A percentile compares a stretch with the other conserved stretches of the same genome.
phyloP scores from a whole-genome alignment of 2,113 vertebrate species.

The Capricornis sumatraensis region DNA sequence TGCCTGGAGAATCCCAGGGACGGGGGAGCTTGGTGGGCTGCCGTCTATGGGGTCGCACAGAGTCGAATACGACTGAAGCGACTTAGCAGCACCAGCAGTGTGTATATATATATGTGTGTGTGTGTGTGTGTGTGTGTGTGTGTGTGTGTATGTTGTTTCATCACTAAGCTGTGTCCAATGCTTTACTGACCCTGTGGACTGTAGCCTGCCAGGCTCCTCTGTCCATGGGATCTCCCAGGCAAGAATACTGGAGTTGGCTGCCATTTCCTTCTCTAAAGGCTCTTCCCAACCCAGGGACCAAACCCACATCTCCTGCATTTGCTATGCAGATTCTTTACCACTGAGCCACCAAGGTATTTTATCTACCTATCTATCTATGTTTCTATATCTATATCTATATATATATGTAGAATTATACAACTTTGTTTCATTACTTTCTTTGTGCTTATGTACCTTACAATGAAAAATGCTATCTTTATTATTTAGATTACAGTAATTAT shows the following conservation, averaged over 20 bases:
- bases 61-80: accelerated
- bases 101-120: neutral
- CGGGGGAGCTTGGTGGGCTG: no score
- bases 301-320: neutral
- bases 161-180: neutral
- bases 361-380: neutral
- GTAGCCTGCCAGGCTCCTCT: neutral
- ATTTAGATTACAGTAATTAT: neutral
- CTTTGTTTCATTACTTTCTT: neutral
- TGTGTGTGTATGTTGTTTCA: neutral
- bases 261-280: neutral
- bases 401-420: neutral
- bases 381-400: neutral
- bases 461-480: neutral
- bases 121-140: neutral
- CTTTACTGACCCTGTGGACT: neutral
- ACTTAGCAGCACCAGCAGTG: no score
- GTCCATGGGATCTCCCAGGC: neutral
- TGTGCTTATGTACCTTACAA: neutral
- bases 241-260: neutral
- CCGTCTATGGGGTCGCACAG: no score
- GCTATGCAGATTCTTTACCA: neutral
- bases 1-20: no score
- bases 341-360: neutral
- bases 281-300: neutral